Evolutionary conservation across 2,113 vertebrate genomes (phyloP).

Genomic region (Aix galericulata): DNA sequence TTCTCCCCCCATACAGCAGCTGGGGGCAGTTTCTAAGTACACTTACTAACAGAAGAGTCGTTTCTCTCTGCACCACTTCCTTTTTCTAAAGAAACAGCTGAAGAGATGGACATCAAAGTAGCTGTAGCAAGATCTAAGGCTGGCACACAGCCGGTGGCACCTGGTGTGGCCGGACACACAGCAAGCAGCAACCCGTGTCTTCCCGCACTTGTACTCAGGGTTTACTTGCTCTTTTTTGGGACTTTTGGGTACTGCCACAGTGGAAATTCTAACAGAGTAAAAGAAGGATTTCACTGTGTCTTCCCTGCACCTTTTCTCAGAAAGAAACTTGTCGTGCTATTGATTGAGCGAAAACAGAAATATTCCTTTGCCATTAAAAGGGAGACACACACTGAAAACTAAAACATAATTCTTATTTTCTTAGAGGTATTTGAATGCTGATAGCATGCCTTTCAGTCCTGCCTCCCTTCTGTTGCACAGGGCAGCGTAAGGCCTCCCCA

Average conservation of each 20-base stretch:
- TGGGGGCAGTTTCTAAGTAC: too few species aligned
- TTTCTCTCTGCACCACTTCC: not conserved
- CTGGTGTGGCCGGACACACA: not conserved
- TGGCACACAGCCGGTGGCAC: not conserved
- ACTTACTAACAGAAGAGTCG: too few species aligned
- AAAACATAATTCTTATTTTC: not conserved
- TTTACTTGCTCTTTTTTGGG: not conserved
- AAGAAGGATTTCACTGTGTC: not conserved
- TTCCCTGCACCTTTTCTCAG: not conserved
- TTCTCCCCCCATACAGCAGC: not conserved
- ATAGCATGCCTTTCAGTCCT: not conserved
- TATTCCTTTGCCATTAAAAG: not conserved
- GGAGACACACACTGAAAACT: not conserved
- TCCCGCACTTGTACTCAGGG: not conserved
- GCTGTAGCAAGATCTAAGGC: not conserved
- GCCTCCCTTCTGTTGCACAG: not conserved
- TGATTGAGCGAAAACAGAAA: not conserved
- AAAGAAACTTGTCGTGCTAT: not conserved
- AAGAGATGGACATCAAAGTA: not conserved
- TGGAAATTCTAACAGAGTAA: not conserved
- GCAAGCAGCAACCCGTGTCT: not conserved
- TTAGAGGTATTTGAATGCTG: not conserved
- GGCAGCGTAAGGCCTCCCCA: fast-evolving
- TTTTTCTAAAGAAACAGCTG: not conserved
- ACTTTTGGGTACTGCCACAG: not conserved